Conservation (phyloP, 2,797 vertebrate species). For the Fundulus diaphanus region DNA sequence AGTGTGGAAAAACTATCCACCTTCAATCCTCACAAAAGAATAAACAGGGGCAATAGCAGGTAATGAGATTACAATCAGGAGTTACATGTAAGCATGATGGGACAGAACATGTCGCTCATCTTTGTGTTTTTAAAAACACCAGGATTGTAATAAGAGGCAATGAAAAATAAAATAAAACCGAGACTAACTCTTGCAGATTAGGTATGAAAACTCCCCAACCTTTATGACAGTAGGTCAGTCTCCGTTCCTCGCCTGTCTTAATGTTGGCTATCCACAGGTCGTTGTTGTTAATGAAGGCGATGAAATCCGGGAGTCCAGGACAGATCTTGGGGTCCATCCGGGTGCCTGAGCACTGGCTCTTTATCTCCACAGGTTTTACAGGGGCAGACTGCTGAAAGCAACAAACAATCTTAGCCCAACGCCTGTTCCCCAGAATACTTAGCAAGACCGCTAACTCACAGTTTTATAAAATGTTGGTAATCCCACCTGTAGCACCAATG, state of each 20-base stretch:
- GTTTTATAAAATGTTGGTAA: neutral
- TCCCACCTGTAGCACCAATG: neutral
- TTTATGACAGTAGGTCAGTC: slow-evolving; percentile 84
- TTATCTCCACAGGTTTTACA: slow-evolving; percentile 96
- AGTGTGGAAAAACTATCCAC: neutral
- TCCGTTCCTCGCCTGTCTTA: slow-evolving; percentile 84
- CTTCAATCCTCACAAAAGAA: neutral
- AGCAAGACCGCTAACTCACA: neutral
- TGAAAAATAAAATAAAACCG: neutral
- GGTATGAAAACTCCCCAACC: slow-evolving; percentile 51
- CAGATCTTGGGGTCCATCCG: slow-evolving; percentile 99
- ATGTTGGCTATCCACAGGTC: slow-evolving; percentile 96
- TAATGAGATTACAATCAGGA: neutral
- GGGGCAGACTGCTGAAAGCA: slow-evolving; percentile 83
- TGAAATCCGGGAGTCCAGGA: slow-evolving; percentile 90
- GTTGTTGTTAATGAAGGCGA: slow-evolving; percentile 95
- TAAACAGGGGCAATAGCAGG: neutral
- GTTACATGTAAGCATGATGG: too few species aligned
- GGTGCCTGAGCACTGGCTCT: slow-evolving; percentile 93
- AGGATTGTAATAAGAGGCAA: neutral
- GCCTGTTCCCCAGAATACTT: neutral
- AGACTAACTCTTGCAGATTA: neutral
- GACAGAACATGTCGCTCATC: neutral
- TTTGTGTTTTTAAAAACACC: neutral
- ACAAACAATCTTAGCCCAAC: slow-evolving; percentile 40